A percentile compares a stretch with the other conserved stretches of the same genome.
Evolutionary conservation across 2,888 invertebrate genomes (phyloP).

Genomic region (Ormyrus pomaceus): DNA sequence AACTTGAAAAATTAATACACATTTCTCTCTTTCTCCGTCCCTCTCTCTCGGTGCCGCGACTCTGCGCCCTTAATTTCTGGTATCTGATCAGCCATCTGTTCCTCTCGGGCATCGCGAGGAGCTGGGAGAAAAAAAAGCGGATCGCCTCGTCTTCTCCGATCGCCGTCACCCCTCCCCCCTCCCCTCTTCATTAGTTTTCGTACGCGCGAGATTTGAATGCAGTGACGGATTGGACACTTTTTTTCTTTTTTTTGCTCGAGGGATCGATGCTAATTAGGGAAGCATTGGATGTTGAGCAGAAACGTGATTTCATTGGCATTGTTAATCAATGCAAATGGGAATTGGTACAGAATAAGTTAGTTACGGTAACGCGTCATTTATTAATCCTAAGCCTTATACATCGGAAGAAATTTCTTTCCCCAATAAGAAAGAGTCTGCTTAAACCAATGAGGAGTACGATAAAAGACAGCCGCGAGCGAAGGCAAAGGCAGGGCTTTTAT

Average conservation of each 20-base stretch:
- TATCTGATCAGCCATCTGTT: constrained; percentile 76
- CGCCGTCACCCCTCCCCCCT: background rate
- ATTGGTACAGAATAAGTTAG: too few relatives aligned
- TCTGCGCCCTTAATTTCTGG: constrained; percentile 71
- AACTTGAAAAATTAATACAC: constrained; percentile 76
- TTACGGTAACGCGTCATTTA: background rate
- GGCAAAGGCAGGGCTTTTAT: constrained; percentile 37
- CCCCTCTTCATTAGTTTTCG: constrained; percentile 42
- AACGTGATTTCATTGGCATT: too few relatives aligned
- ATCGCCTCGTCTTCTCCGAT: constrained; percentile 28
- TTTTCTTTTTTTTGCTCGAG: background rate
- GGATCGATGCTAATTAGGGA: constrained; percentile 1
- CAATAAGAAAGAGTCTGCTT: background rate
- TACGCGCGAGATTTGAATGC: constrained; percentile 31
- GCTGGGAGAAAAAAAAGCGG: background rate
- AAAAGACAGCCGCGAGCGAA: constrained; percentile 2
- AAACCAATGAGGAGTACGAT: background rate
- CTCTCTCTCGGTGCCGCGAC: constrained; percentile 59
- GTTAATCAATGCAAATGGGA: too few relatives aligned
- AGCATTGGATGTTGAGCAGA: too few relatives aligned
- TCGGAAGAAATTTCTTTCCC: background rate
- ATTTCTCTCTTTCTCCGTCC: constrained; percentile 70
- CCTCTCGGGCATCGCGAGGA: constrained; percentile 49
- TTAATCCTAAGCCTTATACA: background rate
- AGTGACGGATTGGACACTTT: constrained; percentile 16